Evolutionary conservation across 2,797 vertebrate species (phyloP), one percentile per base, ranked within the genome.

Genomic region (Gallinago stenura): DNA sequence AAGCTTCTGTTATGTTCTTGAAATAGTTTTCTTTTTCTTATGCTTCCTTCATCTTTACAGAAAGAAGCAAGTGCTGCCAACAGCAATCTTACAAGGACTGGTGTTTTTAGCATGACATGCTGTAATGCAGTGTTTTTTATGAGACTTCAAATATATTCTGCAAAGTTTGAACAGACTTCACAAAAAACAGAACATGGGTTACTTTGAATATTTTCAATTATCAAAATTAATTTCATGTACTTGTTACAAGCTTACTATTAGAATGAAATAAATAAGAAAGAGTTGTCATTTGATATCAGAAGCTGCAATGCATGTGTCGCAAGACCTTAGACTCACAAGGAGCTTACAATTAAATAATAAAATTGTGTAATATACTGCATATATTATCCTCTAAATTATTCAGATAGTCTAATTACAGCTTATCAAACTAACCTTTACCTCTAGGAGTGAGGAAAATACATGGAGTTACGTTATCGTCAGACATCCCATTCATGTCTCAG

Each of bases 291-390:
- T 26, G 2, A 0, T 26, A 75, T 19, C 41, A 43, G n/a, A 77
- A 79, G 43, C n/a, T 56, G 12, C 25, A 78, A 86, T 2, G 25
- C 8, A 14, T 4, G 5, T 37, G 25, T 37, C 50, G 79, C 22
- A 72, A 94, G 66, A 92, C 65, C 26, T 39, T 88, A 43, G 85
- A 93, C 64, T 30, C 15, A 18, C 3, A 72, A 0, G 5, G 53
- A 93, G 62, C 43, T 76, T 71, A 9, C 68, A 90, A 91, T 86
- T 81, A 89, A 95, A 91, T 80, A 95, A 85, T 89, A 92, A 93
- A 96, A 53, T 71, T 86, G 79, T 83, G 91, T 77, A 81, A 94
- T 33, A 61, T 13, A 46, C 33, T 6, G 6, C 25, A 77, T 45
- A 46, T 68, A 64, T 43, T 43, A 87, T 53, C 39, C 79, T 53